A percentile compares a stretch with the other conserved stretches of the same genome.
These are phyloP conservation scores for Cyprinodon diabolis DNA, from an alignment of 2,797 vertebrate species.

Conservation along the genomic window DNA sequence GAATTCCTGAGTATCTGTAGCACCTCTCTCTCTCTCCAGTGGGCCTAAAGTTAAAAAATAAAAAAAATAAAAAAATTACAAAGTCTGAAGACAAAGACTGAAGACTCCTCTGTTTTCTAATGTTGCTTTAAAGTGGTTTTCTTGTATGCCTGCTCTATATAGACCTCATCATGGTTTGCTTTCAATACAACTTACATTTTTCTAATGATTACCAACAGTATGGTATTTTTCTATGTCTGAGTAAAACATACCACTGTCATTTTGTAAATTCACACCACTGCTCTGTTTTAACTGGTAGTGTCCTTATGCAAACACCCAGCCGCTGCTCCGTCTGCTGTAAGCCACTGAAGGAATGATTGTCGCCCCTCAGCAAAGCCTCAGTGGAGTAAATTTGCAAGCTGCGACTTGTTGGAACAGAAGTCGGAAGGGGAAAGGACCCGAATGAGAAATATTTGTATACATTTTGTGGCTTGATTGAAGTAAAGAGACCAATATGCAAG, in stretches of 20 bases:
- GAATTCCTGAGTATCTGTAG: conserved; percentile 62
- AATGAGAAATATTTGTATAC: conserved; percentile 42
- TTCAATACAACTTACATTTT: conserved; percentile 58
- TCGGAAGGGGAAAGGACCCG: conserved; percentile 14
- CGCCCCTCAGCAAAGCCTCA: conserved; percentile 36
- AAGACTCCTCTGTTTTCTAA: conserved; percentile 60
- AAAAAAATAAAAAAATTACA: conserved; percentile 17
- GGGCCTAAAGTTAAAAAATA: conserved; percentile 40
- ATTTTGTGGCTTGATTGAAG: conserved; percentile 50
- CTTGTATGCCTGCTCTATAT: conserved; percentile 61
- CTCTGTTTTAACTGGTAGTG: conserved; percentile 72
- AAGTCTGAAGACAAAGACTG: conserved; percentile 50
- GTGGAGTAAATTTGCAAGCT: conserved; percentile 51
- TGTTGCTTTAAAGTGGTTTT: conserved; percentile 65
- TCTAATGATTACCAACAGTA: conserved; percentile 60
- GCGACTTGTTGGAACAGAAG: conserved; percentile 44
- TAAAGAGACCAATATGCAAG: conserved; percentile 79
- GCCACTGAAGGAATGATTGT: conserved; percentile 46
- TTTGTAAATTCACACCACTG: conserved; percentile 68
- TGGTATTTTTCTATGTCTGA: conserved; percentile 75
- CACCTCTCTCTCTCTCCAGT: conserved; percentile 56
- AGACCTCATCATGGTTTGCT: conserved; percentile 65
- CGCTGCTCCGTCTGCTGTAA: conserved; percentile 68
- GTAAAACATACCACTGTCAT: conserved; percentile 67
- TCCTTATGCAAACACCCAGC: conserved; percentile 77